Evolutionary conservation across 2,888 invertebrate genomes (phyloP).

Genomic region (Bugulina stolonifera): DNA sequence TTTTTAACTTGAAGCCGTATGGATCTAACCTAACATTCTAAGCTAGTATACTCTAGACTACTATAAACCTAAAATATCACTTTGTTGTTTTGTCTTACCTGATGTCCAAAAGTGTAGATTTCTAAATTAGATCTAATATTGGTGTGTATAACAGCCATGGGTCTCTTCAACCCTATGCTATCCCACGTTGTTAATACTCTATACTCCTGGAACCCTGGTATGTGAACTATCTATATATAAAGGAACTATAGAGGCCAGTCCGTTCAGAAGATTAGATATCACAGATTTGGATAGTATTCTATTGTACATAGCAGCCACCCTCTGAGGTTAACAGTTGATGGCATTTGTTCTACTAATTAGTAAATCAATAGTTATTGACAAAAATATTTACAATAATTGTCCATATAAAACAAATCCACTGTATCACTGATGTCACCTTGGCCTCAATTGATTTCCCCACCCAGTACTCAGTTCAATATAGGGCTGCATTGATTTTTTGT

Average conservation of each 20-base stretch:
- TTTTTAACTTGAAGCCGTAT: no score
- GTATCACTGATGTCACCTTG: no score
- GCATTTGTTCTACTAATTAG: neutral
- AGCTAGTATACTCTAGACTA: no score
- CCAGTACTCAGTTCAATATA: neutral
- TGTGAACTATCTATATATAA: neutral
- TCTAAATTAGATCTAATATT: neutral
- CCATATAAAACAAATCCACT: neutral
- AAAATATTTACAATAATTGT: neutral
- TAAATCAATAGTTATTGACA: slow-evolving; percentile 7
- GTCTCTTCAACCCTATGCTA: no score
- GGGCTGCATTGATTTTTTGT: neutral
- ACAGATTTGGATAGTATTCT: no score
- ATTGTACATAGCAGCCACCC: neutral
- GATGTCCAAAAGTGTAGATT: neutral
- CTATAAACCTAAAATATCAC: no score
- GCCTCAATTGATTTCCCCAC: neutral
- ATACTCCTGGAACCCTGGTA: no score
- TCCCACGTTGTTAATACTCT: no score
- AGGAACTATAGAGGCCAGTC: neutral
- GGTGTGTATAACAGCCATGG: neutral
- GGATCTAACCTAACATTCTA: no score
- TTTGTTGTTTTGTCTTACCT: no score
- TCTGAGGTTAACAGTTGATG: neutral
- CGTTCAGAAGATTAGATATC: neutral